Evolutionary conservation across 2,113 vertebrate genomes (phyloP).

Genomic region (Tragelaphus strepsiceros): DNA sequence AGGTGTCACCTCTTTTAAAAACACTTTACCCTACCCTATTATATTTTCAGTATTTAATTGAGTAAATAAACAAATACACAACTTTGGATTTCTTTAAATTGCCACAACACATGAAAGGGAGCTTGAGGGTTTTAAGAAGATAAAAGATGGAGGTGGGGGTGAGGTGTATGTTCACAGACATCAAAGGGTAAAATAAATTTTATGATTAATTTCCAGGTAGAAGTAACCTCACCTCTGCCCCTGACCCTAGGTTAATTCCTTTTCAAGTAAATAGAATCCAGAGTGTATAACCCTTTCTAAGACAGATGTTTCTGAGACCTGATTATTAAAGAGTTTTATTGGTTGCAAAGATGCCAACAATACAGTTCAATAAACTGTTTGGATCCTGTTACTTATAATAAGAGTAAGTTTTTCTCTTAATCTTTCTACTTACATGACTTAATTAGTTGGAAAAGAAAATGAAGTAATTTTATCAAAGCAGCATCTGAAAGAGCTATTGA

Average conservation of each 20-base stretch:
- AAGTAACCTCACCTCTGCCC: constrained; percentile 13
- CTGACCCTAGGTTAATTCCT: constrained; percentile 31
- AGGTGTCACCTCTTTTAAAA: constrained; percentile 39
- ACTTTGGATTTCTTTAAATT: neutral
- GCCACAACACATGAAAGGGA: neutral
- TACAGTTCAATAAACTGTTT: neutral
- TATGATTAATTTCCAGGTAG: constrained; percentile 57
- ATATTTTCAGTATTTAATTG: constrained; percentile 23
- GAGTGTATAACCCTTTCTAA: neutral
- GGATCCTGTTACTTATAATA: neutral
- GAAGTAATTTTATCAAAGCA: constrained; percentile 46
- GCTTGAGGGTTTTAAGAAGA: neutral
- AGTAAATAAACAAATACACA: neutral
- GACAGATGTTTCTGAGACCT: constrained; percentile 34
- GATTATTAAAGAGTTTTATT: constrained; percentile 17
- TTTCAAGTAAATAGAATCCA: constrained; percentile 52
- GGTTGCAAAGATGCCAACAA: constrained; percentile 28
- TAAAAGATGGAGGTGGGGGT: neutral
- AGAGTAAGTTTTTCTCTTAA: constrained; percentile 20
- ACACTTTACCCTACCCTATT: neutral
- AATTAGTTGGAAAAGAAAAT: constrained; percentile 46
- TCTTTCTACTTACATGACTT: constrained; percentile 16
- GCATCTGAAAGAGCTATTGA: constrained; percentile 56
- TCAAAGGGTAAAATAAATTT: constrained; percentile 23
- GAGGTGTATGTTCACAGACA: neutral